A percentile compares a stretch with the other conserved stretches of the same genome.
phyloP scores from a whole-genome alignment of 2,797 vertebrate genomes.

The Sebastes miniatus region DNA sequence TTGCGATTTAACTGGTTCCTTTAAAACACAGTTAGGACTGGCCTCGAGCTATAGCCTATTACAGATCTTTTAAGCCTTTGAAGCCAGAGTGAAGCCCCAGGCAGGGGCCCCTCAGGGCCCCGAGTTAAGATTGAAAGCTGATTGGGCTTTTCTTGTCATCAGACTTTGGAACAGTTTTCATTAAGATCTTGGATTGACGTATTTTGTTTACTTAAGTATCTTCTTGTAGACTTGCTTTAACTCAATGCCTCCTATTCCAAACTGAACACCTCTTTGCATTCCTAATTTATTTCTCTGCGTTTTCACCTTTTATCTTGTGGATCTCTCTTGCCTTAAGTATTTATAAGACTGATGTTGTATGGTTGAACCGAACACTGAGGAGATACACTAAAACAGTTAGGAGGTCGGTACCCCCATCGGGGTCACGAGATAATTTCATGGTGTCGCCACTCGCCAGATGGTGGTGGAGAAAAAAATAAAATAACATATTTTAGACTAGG shows the following conservation, averaged over 20 bases:
- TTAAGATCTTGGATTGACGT: constrained; percentile 6
- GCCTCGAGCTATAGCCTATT: neutral
- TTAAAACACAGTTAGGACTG: constrained; percentile 27
- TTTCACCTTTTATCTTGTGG: neutral
- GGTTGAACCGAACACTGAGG: neutral
- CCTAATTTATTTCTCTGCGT: neutral
- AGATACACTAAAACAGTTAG: neutral
- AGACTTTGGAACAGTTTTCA: constrained; percentile 12
- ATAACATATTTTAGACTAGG: too few relatives aligned
- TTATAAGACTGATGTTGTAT: neutral
- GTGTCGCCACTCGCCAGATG: too few relatives aligned
- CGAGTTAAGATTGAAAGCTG: constrained; percentile 2
- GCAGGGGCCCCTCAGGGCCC: neutral
- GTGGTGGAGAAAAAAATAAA: too few relatives aligned
- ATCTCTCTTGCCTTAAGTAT: neutral
- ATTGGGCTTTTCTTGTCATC: constrained; percentile 25
- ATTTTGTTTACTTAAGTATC: neutral
- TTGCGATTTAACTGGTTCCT: constrained; percentile 7
- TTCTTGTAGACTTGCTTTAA: neutral
- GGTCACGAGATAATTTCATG: too few relatives aligned
- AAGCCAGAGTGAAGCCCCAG: constrained; percentile 23
- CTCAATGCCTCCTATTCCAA: neutral
- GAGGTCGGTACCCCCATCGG: neutral
- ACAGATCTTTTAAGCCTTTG: constrained; percentile 35
- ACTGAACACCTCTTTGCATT: neutral